phyloP scores from a whole-genome alignment of 64 coral and sea anemone genomes.

The Acropora yongei region DNA sequence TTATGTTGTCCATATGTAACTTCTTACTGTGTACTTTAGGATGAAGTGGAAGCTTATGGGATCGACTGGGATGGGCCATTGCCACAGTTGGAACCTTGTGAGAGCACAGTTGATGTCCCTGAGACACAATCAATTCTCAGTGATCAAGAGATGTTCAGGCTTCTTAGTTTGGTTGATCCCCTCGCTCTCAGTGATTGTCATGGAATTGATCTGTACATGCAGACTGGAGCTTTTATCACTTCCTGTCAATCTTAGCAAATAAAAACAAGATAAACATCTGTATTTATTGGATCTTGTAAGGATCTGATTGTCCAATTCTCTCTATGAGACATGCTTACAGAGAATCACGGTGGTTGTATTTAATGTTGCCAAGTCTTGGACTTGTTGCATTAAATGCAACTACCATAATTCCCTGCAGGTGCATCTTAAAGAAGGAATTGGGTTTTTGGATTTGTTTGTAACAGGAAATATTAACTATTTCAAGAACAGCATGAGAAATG shows the following conservation, averaged over 20 bases:
- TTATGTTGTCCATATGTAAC: conserved; percentile 6
- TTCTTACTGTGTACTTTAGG: conserved; percentile 27
- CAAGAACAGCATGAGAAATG: background rate
- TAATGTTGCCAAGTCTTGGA: conserved; percentile 26
- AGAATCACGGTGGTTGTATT: conserved; percentile 17
- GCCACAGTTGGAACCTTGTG: conserved; percentile 23
- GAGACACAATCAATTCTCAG: conserved; percentile 58
- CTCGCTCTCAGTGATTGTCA: conserved; percentile 34
- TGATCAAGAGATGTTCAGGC: conserved; percentile 49
- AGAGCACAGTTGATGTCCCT: conserved; percentile 18
- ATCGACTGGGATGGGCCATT: conserved; percentile 15
- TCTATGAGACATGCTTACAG: background rate
- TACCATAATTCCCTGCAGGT: conserved; percentile 4
- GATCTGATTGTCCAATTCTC: conserved; percentile 4
- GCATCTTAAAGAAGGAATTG: background rate
- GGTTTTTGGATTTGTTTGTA: background rate
- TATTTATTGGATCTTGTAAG: conserved; percentile 12
- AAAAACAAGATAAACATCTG: conserved; percentile 26
- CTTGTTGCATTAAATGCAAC: background rate
- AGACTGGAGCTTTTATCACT: conserved; percentile 42
- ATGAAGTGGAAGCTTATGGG: conserved; percentile 27
- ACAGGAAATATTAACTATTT: background rate
- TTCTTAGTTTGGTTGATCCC: conserved; percentile 43
- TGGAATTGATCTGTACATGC: conserved; percentile 57
- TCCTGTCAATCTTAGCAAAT: conserved; percentile 34